These are phyloP conservation scores for Callionymus lyra DNA, from an alignment of 2,113 vertebrate genomes.

Conservation along the genomic window DNA sequence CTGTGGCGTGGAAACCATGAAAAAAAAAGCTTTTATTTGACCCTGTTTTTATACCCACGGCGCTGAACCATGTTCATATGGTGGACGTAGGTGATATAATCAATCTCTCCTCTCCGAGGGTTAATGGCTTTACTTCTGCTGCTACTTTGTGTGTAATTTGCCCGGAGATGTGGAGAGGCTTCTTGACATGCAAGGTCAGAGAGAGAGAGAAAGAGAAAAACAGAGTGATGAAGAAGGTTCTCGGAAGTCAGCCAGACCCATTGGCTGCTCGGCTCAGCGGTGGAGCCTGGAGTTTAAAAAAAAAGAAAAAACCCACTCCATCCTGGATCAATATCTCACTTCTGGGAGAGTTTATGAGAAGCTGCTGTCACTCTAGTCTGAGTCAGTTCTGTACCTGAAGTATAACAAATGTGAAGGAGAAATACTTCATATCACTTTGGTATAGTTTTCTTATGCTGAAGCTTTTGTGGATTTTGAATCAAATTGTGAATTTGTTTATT, in stretches of 20 bases:
- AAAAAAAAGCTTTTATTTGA: too few species aligned
- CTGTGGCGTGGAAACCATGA: too few species aligned
- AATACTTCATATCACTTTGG: too few species aligned
- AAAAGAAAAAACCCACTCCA: too few species aligned
- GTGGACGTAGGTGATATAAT: too few species aligned
- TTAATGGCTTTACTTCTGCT: not conserved
- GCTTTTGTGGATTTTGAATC: too few species aligned
- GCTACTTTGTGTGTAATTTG: not conserved
- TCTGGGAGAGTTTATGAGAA: too few species aligned
- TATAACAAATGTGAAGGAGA: not conserved
- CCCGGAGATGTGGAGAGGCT: not conserved
- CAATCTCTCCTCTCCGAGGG: not conserved
- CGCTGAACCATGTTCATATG: too few species aligned
- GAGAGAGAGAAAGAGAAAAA: not conserved
- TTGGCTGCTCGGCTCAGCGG: constrained; percentile 2
- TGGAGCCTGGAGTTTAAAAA: not conserved
- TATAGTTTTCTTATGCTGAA: too few species aligned
- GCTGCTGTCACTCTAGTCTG: not conserved
- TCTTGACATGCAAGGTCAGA: constrained; percentile 30
- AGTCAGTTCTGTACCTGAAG: too few species aligned
- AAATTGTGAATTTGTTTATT: too few species aligned
- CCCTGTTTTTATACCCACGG: too few species aligned
- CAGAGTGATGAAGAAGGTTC: not conserved
- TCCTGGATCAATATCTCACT: constrained; percentile 7
- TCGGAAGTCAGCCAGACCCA: constrained; percentile 8